These are phyloP conservation scores for Crenuchus spilurus DNA, from an alignment of 2,797 vertebrate species.

Conservation along the genomic window DNA sequence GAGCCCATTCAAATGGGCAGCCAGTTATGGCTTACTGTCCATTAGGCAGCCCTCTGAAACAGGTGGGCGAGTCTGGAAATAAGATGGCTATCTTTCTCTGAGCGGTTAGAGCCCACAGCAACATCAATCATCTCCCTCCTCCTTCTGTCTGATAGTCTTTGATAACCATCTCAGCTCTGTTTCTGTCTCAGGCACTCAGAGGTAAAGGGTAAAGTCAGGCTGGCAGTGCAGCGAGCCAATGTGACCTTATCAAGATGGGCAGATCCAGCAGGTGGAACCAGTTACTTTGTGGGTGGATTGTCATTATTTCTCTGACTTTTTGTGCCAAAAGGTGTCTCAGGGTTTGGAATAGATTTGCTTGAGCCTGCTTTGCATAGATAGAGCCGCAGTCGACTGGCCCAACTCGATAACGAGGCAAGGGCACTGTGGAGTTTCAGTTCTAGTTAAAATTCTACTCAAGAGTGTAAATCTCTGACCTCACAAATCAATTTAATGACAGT, in stretches of 20 bases:
- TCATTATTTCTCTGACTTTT: slow-evolving; percentile 7
- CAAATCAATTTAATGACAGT: neutral
- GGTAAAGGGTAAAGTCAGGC: slow-evolving; percentile 9
- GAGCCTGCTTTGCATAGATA: slow-evolving; percentile 2
- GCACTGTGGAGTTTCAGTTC: too few relatives aligned
- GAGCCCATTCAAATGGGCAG: slow-evolving; percentile 33
- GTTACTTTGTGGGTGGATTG: slow-evolving; percentile 14
- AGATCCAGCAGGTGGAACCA: slow-evolving; percentile 13
- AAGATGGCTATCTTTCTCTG: slow-evolving; percentile 36
- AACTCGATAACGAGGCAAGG: neutral
- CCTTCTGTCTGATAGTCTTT: slow-evolving; percentile 21
- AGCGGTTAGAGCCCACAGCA: slow-evolving; percentile 24
- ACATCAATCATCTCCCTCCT: slow-evolving; percentile 32
- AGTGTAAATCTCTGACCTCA: neutral
- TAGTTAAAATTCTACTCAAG: too few relatives aligned
- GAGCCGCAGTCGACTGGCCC: neutral
- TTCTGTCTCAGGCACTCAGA: slow-evolving; percentile 7
- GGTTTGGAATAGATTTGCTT: slow-evolving; percentile 1
- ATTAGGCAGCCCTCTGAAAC: slow-evolving; percentile 31
- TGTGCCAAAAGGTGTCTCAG: neutral
- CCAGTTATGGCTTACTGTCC: slow-evolving; percentile 10
- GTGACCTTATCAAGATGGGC: slow-evolving; percentile 30
- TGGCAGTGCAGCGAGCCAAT: neutral
- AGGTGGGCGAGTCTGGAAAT: slow-evolving; percentile 41
- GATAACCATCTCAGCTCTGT: slow-evolving; percentile 46